A percentile compares a stretch with the other conserved stretches of the same genome.
Conservation (phyloP, 2,888 invertebrate species). For the Drosophila tanythrix region DNA sequence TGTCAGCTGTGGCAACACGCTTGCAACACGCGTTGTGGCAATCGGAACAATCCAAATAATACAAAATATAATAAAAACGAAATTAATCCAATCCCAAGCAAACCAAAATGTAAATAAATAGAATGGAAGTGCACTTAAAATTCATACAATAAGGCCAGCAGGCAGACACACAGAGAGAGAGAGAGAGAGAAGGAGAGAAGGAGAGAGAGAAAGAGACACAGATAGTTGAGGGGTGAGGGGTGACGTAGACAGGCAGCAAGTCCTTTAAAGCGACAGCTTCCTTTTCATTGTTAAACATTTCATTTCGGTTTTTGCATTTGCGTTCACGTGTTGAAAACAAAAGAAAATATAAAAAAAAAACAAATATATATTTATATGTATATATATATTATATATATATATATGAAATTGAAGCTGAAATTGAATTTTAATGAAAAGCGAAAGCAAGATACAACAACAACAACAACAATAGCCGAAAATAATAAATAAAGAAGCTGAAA, state of each 20-base stretch:
- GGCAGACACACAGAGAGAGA: neutral
- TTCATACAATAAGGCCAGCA: neutral
- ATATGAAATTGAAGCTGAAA: conserved; percentile 46
- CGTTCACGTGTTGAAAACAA: conserved; percentile 68
- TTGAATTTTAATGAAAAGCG: conserved; percentile 75
- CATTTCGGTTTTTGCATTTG: conserved; percentile 48
- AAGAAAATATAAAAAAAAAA: conserved; percentile 24
- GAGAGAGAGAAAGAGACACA: neutral
- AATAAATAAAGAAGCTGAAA: conserved; percentile 34
- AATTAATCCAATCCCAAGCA: conserved; percentile 39
- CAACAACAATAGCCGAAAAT: conserved; percentile 29
- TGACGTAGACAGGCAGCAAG: conserved; percentile 30
- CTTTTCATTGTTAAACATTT: conserved; percentile 55
- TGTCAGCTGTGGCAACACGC: conserved; percentile 36
- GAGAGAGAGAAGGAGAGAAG: too few relatives aligned
- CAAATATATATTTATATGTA: conserved; percentile 3
- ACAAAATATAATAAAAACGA: conserved; percentile 12
- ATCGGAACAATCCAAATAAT: conserved; percentile 23
- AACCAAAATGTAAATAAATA: conserved; percentile 47
- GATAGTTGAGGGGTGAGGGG: conserved; percentile 4
- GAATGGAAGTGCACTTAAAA: conserved; percentile 42
- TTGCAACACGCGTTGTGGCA: conserved; percentile 33
- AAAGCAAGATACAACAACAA: conserved; percentile 54
- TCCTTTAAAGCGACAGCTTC: conserved; percentile 76
- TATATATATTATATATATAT: neutral